A percentile compares a stretch with the other conserved stretches of the same genome.
Evolutionary conservation across 2,113 vertebrate species (phyloP).

Genomic region (Hucho hucho): DNA sequence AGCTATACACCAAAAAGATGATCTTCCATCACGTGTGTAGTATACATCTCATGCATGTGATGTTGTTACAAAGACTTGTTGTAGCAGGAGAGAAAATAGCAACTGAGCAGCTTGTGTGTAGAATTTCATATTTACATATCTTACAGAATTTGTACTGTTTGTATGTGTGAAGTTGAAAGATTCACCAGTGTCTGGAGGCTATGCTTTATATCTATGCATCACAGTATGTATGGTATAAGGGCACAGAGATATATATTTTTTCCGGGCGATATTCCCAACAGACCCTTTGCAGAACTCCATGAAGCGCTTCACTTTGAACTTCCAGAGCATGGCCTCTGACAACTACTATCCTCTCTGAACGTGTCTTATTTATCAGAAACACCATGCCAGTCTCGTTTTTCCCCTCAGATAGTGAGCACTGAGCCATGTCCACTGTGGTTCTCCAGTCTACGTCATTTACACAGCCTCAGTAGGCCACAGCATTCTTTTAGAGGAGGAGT

Average conservation of each 20-base stretch:
- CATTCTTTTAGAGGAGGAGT: slow-evolving; percentile 6
- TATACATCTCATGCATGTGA: slow-evolving; percentile 33
- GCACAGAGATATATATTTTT: no score
- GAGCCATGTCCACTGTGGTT: slow-evolving; percentile 14
- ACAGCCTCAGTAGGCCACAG: slow-evolving; percentile 7
- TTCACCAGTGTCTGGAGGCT: no score
- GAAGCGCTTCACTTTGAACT: slow-evolving; percentile 17
- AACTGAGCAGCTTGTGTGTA: slow-evolving; percentile 14
- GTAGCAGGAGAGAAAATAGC: slow-evolving; percentile 26
- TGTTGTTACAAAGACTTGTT: slow-evolving; percentile 37
- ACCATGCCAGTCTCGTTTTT: slow-evolving; percentile 6
- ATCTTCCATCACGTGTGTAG: slow-evolving; percentile 27
- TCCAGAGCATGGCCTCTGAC: slow-evolving; percentile 16
- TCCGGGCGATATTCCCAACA: no score
- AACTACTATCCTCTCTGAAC: slow-evolving; percentile 26
- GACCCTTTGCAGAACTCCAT: neutral
- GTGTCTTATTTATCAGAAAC: slow-evolving; percentile 22
- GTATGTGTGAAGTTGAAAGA: neutral
- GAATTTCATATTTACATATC: slow-evolving; percentile 23
- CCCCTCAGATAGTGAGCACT: slow-evolving; percentile 11
- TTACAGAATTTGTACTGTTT: neutral
- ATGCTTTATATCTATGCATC: no score
- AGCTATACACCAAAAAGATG: slow-evolving; percentile 37
- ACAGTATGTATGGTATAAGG: no score
- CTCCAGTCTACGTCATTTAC: neutral